Evolutionary conservation across 53 echinoderm and acorn worm genomes (phyloP), one percentile per base, ranked within the genome.

Genomic region (Paracentrotus lividus): DNA sequence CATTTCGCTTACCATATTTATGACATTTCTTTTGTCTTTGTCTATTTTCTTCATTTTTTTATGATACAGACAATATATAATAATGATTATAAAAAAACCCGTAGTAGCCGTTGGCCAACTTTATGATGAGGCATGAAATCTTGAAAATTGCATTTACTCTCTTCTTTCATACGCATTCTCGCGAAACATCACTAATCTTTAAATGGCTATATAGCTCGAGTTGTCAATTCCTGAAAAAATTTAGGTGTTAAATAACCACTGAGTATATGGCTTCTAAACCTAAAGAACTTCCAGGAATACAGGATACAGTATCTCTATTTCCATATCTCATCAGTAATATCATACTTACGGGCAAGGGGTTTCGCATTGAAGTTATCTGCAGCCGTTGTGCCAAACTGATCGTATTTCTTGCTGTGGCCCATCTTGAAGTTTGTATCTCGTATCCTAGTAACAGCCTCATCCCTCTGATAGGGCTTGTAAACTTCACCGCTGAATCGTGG

Each of bases 401-500:
- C 97, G 85, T 96, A 96, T 86, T 94, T 97, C 92, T 94, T 96
- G 66, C 90, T 96, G 59, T 97, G 97, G 5, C 99, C 99, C 93
- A 96, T 95, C 88, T 99, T 99, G 95, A 97, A 99, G 94, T 96
- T 97, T n/a, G 97, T 99, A 67, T 94, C 95, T 24, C 97, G 95
- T 9, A 97, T 95, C 78, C 91, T 85, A 1, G 94, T 94, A 8
- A 97, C 93, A 60, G 99, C 99, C 84, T 93, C 57, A 54, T 95
- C 96, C 15, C 96, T 90, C 38, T 94, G 76, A 68, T 97, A 96
- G 15, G 93, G 86, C 40, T 96, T 95, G 88, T 96, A 96, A 77
- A 96, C 92, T 52, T 94, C 94, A 10, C 85, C 93, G 72, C 94
- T 94, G 20, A 95, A 97, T 36, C 93, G 94, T 18, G 97, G 96